phyloP scores from a whole-genome alignment of 2,888 invertebrate genomes.

The Ophion ellenae region DNA sequence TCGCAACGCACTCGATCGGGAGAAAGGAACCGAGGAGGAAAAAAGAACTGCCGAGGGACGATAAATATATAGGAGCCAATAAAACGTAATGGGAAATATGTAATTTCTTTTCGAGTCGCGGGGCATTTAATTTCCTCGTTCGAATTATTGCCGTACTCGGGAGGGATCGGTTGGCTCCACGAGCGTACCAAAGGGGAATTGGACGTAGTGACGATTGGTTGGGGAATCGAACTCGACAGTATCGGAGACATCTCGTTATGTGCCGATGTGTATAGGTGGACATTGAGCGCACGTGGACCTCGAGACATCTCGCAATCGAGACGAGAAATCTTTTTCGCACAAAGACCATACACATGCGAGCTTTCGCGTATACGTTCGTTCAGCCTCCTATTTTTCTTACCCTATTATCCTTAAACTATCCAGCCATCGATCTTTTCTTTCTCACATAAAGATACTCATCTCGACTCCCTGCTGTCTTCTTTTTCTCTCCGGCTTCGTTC shows the following conservation, averaged over 20 bases:
- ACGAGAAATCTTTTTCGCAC: constrained; percentile 45
- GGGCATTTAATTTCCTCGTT: constrained; percentile 28
- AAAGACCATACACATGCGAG: constrained; percentile 13
- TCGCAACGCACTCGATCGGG: constrained; percentile 3
- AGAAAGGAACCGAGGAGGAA: constrained; percentile 22
- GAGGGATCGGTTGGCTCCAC: constrained; percentile 32
- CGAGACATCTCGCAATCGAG: constrained; percentile 28
- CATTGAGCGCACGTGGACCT: constrained; percentile 45
- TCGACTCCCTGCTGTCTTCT: constrained; percentile 54
- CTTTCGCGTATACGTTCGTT: constrained; percentile 27
- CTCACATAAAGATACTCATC: constrained; percentile 64
- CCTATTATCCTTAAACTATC: constrained; percentile 62
- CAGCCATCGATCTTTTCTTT: constrained; percentile 64
- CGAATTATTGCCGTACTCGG: constrained; percentile 1
- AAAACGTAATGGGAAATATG: constrained; percentile 36
- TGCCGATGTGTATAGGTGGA: constrained; percentile 22
- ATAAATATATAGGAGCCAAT: constrained; percentile 25
- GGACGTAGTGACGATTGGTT: constrained; percentile 18
- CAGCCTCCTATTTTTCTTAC: constrained; percentile 54
- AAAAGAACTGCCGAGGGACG: neutral
- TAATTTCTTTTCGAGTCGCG: constrained; percentile 17
- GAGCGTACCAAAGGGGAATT: constrained; percentile 28
- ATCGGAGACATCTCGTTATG: constrained; percentile 43
- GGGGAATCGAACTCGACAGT: constrained; percentile 49
- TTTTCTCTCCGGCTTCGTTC: constrained; percentile 47